A percentile compares a stretch with the other conserved stretches of the same genome.
Conservation (phyloP, 2,888 invertebrate species). For the Drosophila koepferae region DNA sequence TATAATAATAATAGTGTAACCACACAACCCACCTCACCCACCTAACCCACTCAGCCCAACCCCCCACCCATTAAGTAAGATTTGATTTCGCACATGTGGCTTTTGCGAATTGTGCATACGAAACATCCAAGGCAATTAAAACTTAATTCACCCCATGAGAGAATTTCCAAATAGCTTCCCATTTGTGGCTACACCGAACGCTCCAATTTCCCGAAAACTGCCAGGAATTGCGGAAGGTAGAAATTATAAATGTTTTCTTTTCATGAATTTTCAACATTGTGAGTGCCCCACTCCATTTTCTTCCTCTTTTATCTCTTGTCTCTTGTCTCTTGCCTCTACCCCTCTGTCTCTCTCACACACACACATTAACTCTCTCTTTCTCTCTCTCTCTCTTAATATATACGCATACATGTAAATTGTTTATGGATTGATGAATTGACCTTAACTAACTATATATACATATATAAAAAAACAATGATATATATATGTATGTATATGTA, state of each 20-base stretch:
- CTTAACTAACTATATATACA: slow-evolving; percentile 31
- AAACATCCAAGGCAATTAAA: slow-evolving; percentile 51
- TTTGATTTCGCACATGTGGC: slow-evolving; percentile 35
- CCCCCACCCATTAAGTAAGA: slow-evolving; percentile 28
- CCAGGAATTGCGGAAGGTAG: not conserved
- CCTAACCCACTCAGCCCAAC: slow-evolving; percentile 22
- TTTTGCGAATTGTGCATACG: slow-evolving; percentile 32
- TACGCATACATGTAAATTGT: slow-evolving; percentile 76
- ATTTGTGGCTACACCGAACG: not conserved
- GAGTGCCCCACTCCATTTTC: slow-evolving; percentile 67
- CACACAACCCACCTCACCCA: slow-evolving; percentile 28
- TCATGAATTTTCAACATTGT: slow-evolving; percentile 41
- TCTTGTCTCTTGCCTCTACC: slow-evolving; percentile 48
- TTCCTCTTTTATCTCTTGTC: slow-evolving; percentile 34
- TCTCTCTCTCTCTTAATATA: slow-evolving; percentile 38
- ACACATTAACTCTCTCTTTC: slow-evolving; percentile 25
- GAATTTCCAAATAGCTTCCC: not conserved
- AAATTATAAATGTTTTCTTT: not conserved
- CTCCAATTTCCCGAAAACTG: not conserved
- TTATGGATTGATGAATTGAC: slow-evolving; percentile 77
- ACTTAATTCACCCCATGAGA: slow-evolving; percentile 38
- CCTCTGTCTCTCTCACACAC: slow-evolving; percentile 44
- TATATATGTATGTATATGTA: slow-evolving; percentile 26
- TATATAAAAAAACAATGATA: not conserved
- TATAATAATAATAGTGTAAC: slow-evolving; percentile 29